Evolutionary conservation across 2,888 invertebrate genomes (phyloP).

Genomic region (Kuschelorhynchus macadamiae): DNA sequence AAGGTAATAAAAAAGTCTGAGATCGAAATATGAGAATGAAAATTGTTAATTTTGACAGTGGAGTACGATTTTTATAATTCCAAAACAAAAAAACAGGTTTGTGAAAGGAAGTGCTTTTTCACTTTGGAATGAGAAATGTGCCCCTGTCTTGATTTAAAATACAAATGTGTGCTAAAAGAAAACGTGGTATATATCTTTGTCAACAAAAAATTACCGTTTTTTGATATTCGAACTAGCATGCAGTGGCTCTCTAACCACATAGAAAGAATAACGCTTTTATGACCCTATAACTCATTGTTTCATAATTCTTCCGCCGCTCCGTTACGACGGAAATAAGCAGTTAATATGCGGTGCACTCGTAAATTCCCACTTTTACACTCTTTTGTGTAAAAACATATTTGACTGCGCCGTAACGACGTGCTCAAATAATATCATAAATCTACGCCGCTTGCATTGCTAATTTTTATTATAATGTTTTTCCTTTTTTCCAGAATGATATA

Average conservation of each 20-base stretch:
- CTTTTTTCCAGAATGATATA: too few species aligned
- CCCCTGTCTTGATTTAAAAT: too few species aligned
- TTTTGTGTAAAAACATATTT: constrained; percentile 44
- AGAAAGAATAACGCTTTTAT: constrained; percentile 40
- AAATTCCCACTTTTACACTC: constrained; percentile 42
- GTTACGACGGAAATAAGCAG: constrained; percentile 46
- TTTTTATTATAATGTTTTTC: constrained; percentile 6
- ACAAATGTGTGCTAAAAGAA: too few species aligned
- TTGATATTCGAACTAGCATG: constrained; percentile 3
- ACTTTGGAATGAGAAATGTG: too few species aligned
- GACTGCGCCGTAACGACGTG: constrained; percentile 32
- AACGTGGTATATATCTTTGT: background rate
- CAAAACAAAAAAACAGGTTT: too few species aligned
- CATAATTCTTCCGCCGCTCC: constrained; percentile 45
- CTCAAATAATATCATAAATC: constrained; percentile 35
- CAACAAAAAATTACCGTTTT: constrained; percentile 8
- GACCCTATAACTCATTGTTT: constrained; percentile 44
- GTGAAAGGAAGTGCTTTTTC: too few species aligned
- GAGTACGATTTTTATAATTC: too few species aligned
- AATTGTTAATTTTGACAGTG: too few species aligned
- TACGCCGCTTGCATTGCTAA: constrained; percentile 5
- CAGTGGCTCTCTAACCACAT: background rate
- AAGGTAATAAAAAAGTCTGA: too few species aligned
- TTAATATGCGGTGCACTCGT: constrained; percentile 44
- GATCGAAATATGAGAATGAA: too few species aligned